Base-by-base conservation (phyloP, 1,140 invertebrate genomes). In the Apis dorsata region DNA sequence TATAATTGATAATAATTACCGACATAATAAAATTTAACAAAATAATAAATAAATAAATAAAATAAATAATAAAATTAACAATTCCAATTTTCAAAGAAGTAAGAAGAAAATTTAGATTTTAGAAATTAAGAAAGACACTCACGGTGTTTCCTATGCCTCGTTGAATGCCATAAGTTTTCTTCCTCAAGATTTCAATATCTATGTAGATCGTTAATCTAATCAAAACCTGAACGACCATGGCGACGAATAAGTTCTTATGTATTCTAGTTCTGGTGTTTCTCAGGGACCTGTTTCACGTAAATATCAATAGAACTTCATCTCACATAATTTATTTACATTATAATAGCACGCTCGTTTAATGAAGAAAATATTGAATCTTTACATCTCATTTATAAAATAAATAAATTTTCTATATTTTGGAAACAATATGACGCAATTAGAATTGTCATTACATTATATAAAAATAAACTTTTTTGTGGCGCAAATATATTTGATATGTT, bases 231-330 rank as follows among this genome's bases (percentile, higher is more conserved):
- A 98, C 95, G 57, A 97, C 94, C 95, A 98, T 98, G 0, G 98
- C 97, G 4, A 97, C 94, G 91, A 98, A 98, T 44, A 99, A 94
- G 90, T 98, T 97, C 91, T 97, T 97, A 91, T 99, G 98, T 76
- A 99, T 98, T 77, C 96, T 95, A 7, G 98, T 99, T 77, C 98
- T 95, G 89, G 97, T 97, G 89, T 98, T 98, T 81, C 96, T 95
- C 53, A 99, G 92, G 66, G 96, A 96, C 87, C 97, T 98, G 66
- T 10, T 81, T 66, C 4, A 88, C 9, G 34, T 28, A 3, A 53
- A 65, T 34, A n/a, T 34, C 34, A 65, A 34, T 8, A 34, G 10
- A 21, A 60, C 24, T 1, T 65, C 9, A 24, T 34, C 15, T 1
- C 10, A 34, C 0, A 1, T 11, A 34, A 34, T 28, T 19, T 65